Percentiles rank a stretch among this genome's conserved stretches.
phyloP scores from a whole-genome alignment of 2,113 vertebrate genomes.

The Pheucticus melanocephalus region DNA sequence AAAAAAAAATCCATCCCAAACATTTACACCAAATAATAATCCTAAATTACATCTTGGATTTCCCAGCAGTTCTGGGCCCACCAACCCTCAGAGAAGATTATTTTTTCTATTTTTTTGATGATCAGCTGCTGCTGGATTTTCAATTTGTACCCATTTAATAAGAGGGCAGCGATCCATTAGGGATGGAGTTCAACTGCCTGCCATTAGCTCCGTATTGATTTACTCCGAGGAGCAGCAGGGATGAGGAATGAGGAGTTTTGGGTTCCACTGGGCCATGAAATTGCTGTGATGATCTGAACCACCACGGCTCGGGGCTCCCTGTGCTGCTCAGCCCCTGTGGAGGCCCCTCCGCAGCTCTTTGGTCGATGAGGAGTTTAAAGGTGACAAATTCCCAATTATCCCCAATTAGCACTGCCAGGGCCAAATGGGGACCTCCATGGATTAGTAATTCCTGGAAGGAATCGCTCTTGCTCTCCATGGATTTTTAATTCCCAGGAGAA shows the following conservation, averaged over 20 bases:
- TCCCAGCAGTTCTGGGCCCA: background rate
- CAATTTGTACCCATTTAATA: background rate
- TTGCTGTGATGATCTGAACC: background rate
- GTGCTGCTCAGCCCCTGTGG: background rate
- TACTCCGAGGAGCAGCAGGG: background rate
- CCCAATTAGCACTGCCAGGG: background rate
- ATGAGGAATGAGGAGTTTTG: slow-evolving; percentile 1
- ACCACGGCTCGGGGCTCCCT: background rate
- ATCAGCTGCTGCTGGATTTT: background rate
- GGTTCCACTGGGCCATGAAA: slow-evolving; percentile 19
- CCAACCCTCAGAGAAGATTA: background rate
- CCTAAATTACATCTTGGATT: fast-evolving
- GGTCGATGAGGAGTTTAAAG: background rate
- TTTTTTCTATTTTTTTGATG: background rate
- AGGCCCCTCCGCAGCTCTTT: background rate
- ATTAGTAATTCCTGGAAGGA: no score
- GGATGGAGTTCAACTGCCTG: background rate
- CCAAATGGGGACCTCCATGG: background rate
- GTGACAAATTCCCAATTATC: background rate
- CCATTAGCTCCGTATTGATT: slow-evolving; percentile 28
- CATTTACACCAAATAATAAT: background rate
- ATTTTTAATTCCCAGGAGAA: no score
- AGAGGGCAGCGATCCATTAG: background rate
- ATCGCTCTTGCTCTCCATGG: no score
- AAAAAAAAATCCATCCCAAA: background rate